Evolutionary conservation across 2,888 invertebrate species (phyloP), one percentile per base, ranked within the genome.

Genomic region (Nemoura dubitans): DNA sequence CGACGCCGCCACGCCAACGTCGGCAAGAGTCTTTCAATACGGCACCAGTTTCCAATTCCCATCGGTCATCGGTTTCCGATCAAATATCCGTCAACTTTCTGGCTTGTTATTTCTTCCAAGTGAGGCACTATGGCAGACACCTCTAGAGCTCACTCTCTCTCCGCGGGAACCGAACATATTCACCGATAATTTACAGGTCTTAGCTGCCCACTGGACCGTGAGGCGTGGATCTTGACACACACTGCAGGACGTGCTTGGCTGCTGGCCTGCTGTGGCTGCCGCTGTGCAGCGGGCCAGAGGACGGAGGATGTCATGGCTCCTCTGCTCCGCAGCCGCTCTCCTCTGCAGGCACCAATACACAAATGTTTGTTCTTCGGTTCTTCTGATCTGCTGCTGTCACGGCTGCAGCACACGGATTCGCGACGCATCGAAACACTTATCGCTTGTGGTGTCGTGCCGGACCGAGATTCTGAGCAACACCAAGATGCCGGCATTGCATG

Each of bases 51-150:
- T 84, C 84, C 84, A 84, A 84, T 84, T 84, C 84, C 84, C 84
- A 84, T 84, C 84, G 84, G 84, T 84, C 84, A 84, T 84, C 84
- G 84, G 84, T 84, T 84, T 84, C 84, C 84, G 84, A 84, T 84
- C 76, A 84, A 84, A 84, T 76, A 84, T 84, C 84, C 84, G 84
- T 76, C 84, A 76, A 76, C 84, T 76, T 84, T 29, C 59, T 84
- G 84, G 84, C 84, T 84, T 84, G 84, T 84, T 84, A 76, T 84
- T 83, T 83, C 83, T 36, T 83, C 83, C 84, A 43, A 25, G 29
- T 59, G 59, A 36, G 29, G 28, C 30, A n/a, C 82, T 36, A 16
- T 10, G 27, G 27, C 14, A 78, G 29, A 78, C 78, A 78, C 78
- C 28, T 78, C 78, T 59, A 59, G 59, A 59, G 5, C 59, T 59